phyloP scores from a whole-genome alignment of 2,888 invertebrate genomes.

The Sesia apiformis region DNA sequence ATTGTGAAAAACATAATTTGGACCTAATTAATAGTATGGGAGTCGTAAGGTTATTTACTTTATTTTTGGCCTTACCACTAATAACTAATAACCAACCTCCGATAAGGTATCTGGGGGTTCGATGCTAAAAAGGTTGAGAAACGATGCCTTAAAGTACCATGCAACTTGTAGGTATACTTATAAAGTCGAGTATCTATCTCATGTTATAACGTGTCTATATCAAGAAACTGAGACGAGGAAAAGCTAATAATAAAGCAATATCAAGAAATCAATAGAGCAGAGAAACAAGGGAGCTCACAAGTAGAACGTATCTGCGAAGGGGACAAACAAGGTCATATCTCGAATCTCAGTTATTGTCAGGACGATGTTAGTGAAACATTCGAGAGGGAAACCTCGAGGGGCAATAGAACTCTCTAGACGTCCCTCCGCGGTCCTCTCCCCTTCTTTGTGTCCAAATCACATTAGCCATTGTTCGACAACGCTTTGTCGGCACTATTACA shows the following conservation, averaged over 20 bases:
- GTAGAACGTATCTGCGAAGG: conserved; percentile 3
- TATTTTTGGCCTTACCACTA: no score
- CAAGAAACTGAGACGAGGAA: not conserved
- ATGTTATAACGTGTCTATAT: not conserved
- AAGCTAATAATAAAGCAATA: not conserved
- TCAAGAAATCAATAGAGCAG: not conserved
- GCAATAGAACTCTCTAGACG: conserved; percentile 8
- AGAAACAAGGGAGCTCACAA: not conserved
- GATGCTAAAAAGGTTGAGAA: no score
- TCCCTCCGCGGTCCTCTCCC: conserved; percentile 15
- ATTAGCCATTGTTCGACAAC: conserved; percentile 42
- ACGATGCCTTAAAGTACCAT: no score
- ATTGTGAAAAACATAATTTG: no score
- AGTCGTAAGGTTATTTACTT: no score
- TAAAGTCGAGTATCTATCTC: no score
- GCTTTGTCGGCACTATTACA: conserved; percentile 25
- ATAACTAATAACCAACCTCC: no score
- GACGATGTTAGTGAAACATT: conserved; percentile 6
- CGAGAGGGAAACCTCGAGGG: conserved; percentile 9
- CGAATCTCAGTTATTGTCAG: conserved; percentile 19
- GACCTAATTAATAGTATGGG: no score
- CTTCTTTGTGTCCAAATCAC: conserved; percentile 40
- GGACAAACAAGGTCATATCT: conserved; percentile 39
- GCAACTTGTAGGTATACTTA: no score
- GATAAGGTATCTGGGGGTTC: no score